Conservation (phyloP, 1,140 invertebrate genomes). For the Nilaparvata lugens region DNA sequence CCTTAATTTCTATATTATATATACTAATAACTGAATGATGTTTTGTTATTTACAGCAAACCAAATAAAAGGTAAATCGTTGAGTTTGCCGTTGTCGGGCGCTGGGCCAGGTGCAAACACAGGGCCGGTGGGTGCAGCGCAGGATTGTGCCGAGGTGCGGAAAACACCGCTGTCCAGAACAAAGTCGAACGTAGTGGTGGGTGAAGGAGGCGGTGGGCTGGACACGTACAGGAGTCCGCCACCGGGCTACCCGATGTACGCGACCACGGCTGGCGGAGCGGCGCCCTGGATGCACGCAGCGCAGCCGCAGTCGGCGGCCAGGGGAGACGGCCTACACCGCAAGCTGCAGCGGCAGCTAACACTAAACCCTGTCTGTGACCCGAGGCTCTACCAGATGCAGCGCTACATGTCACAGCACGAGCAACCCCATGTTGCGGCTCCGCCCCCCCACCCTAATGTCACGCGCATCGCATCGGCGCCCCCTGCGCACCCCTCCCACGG, state of each 20-base stretch:
- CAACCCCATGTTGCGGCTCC: not conserved
- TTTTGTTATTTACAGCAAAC: conserved; percentile 24
- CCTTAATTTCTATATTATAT: too few species aligned
- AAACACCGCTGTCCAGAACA: conserved; percentile 46
- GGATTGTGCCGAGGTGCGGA: conserved; percentile 27
- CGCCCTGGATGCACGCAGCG: conserved; percentile 16
- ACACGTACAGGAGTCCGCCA: conserved; percentile 15
- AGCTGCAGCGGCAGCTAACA: conserved; percentile 69
- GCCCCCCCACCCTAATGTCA: conserved; percentile 39
- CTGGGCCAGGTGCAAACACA: conserved; percentile 31
- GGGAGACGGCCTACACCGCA: conserved; percentile 60
- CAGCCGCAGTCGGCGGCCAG: conserved; percentile 25
- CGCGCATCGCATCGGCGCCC: conserved; percentile 70
- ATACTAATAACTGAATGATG: too few species aligned
- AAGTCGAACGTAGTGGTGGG: conserved; percentile 38
- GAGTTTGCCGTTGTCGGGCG: conserved; percentile 33
- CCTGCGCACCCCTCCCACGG: conserved; percentile 41
- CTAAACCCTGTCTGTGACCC: conserved; percentile 70
- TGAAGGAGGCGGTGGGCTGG: conserved; percentile 23
- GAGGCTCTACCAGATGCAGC: conserved; percentile 44
- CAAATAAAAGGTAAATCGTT: conserved; percentile 36
- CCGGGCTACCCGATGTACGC: conserved; percentile 6
- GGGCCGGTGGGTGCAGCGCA: conserved; percentile 23
- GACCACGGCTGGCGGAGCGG: conserved; percentile 16
- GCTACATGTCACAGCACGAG: conserved; percentile 19